These are phyloP conservation scores for Actenoides lindsayi DNA, from an alignment of 2,113 vertebrate species.

Conservation along the genomic window DNA sequence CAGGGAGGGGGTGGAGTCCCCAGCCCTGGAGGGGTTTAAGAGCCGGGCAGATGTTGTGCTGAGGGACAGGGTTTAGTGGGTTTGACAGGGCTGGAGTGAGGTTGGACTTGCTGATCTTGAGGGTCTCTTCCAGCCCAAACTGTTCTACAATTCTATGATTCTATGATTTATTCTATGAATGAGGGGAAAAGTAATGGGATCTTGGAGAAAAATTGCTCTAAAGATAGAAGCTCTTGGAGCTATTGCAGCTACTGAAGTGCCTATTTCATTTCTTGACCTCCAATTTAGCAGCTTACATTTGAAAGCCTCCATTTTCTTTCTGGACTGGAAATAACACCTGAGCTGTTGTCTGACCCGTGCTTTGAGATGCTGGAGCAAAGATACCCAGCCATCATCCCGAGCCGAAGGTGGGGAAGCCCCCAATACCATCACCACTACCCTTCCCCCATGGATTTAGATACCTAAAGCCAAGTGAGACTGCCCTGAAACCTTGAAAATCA, in stretches of 20 bases:
- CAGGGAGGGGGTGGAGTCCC: no score
- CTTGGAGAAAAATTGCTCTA: not conserved
- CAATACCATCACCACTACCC: rapidly evolving
- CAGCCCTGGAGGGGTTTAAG: no score
- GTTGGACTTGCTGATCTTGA: no score
- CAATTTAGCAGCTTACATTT: not conserved
- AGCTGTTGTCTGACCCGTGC: not conserved
- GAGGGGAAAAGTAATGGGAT: not conserved
- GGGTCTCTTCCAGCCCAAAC: no score
- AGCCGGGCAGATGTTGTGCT: no score
- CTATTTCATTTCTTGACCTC: not conserved
- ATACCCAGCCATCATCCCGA: not conserved
- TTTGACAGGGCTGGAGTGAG: no score
- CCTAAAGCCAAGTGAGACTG: not conserved
- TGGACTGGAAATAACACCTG: rapidly evolving
- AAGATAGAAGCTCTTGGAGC: not conserved
- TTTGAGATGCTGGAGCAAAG: not conserved
- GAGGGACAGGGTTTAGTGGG: no score
- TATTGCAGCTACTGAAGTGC: not conserved
- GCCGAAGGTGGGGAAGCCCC: rapidly evolving
- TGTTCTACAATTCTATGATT: no score
- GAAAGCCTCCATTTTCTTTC: not conserved
- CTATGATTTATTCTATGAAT: no score
- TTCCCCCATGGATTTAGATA: not conserved
- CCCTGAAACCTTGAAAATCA: not conserved